A percentile compares a stretch with the other conserved stretches of the same genome.
Conservation (phyloP, 1,140 invertebrate species). For the Nixonia krombeini region DNA sequence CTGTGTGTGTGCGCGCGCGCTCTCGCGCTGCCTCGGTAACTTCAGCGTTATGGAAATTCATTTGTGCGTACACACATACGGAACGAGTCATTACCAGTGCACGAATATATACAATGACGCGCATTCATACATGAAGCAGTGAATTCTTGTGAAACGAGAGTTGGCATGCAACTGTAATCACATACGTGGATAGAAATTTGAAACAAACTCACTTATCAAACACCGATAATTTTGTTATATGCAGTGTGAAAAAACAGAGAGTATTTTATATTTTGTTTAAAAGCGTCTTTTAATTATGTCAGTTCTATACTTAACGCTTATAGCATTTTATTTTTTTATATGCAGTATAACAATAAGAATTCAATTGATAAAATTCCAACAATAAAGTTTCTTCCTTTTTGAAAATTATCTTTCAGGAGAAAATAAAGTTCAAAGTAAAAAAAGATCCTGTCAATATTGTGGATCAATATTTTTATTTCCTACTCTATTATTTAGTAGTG, state of each 20-base stretch:
- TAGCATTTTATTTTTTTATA: too few relatives aligned
- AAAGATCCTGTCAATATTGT: too few relatives aligned
- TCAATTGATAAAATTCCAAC: not conserved
- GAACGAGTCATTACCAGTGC: slow-evolving; percentile 27
- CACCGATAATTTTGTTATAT: slow-evolving; percentile 29
- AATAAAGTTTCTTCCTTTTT: too few relatives aligned
- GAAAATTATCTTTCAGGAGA: too few relatives aligned
- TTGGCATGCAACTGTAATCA: slow-evolving; percentile 29
- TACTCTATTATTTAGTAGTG: too few relatives aligned
- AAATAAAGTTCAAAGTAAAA: too few relatives aligned
- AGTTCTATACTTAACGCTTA: too few relatives aligned
- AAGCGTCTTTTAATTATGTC: too few relatives aligned
- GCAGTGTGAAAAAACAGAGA: not conserved
- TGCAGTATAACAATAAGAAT: too few relatives aligned
- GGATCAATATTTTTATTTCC: too few relatives aligned
- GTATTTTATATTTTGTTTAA: too few relatives aligned
- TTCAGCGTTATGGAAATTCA: slow-evolving; percentile 45
- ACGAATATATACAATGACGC: slow-evolving; percentile 6
- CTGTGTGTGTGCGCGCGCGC: slow-evolving; percentile 14
- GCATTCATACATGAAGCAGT: not conserved
- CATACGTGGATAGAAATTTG: slow-evolving; percentile 26
- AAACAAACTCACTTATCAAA: slow-evolving; percentile 26
- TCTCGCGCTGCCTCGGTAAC: slow-evolving; percentile 22
- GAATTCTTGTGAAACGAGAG: slow-evolving; percentile 23
- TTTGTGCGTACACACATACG: slow-evolving; percentile 37